Percentiles rank a stretch among this genome's conserved stretches.
Evolutionary conservation across 2,888 invertebrate species (phyloP).

Genomic region (Tachystola acroxantha): DNA sequence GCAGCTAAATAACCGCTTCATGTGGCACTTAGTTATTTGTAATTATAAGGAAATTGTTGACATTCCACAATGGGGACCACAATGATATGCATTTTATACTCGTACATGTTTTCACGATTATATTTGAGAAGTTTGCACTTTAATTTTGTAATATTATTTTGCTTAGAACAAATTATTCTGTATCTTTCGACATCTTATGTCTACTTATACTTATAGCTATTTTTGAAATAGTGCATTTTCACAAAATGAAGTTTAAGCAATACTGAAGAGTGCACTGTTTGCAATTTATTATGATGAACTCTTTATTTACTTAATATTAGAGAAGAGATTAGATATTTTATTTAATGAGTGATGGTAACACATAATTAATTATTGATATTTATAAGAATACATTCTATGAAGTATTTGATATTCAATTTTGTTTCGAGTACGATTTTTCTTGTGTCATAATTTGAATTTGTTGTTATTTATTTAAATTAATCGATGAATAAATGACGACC

Average conservation of each 20-base stretch:
- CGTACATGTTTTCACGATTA: conserved; percentile 6
- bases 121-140: conserved; percentile 25
- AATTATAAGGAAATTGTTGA: conserved; percentile 50
- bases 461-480: conserved; percentile 72
- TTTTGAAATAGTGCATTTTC: conserved; percentile 9
- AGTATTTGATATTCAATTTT: conserved; percentile 69
- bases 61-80: conserved; percentile 74
- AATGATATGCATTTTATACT: conserved; percentile 25
- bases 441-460: conserved; percentile 71
- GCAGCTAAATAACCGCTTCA: conserved; percentile 42
- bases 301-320: conserved; percentile 60
- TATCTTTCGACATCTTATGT: conserved; percentile 8
- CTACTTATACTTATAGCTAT: conserved; percentile 3
- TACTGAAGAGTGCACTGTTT: conserved; percentile 45
- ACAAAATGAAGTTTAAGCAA: conserved; percentile 15
- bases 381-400: conserved; percentile 66
- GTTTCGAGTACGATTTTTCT: conserved; percentile 63
- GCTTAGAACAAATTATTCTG: conserved; percentile 7
- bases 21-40: conserved; percentile 35
- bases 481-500: conserved; percentile 54
- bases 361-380: conserved; percentile 67
- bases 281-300: conserved; percentile 60
- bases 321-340: conserved; percentile 74
- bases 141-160: conserved; percentile 11
- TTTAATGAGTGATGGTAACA: conserved; percentile 73